Conservation (phyloP, 2,113 vertebrate species). For the Dasyornis broadbenti region DNA sequence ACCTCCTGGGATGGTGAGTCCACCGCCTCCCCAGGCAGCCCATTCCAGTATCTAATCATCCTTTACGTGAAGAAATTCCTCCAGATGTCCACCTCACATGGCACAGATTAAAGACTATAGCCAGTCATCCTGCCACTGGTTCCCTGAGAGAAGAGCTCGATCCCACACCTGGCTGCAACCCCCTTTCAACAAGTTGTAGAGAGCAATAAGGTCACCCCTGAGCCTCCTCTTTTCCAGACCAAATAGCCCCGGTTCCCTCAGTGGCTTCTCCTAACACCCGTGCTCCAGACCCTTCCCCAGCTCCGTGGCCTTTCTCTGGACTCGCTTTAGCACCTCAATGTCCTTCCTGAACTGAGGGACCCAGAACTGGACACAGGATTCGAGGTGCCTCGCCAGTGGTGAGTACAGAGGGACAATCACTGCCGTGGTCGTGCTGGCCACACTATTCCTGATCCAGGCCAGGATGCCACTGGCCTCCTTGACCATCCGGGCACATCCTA, state of each 20-base stretch:
- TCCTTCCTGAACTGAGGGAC: neutral
- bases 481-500: neutral
- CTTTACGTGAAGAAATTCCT: neutral
- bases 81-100: neutral
- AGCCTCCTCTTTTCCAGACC: neutral
- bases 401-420: neutral
- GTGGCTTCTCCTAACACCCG: neutral
- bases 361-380: neutral
- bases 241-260: neutral
- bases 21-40: neutral
- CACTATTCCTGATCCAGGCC: too few relatives aligned
- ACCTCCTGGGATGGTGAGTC: neutral
- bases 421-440: neutral
- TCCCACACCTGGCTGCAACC: too few relatives aligned
- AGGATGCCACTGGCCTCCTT: neutral
- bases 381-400: neutral
- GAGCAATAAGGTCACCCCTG: neutral
- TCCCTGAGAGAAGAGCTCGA: neutral
- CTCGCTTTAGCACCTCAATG: rapidly evolving
- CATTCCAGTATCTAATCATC: neutral
- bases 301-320: neutral
- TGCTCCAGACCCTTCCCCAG: neutral
- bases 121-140: neutral
- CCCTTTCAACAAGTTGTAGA: neutral
- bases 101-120: neutral